These are phyloP conservation scores for Stictocephala bisonia DNA, from an alignment of 2,888 invertebrate species.

Conservation along the genomic window DNA sequence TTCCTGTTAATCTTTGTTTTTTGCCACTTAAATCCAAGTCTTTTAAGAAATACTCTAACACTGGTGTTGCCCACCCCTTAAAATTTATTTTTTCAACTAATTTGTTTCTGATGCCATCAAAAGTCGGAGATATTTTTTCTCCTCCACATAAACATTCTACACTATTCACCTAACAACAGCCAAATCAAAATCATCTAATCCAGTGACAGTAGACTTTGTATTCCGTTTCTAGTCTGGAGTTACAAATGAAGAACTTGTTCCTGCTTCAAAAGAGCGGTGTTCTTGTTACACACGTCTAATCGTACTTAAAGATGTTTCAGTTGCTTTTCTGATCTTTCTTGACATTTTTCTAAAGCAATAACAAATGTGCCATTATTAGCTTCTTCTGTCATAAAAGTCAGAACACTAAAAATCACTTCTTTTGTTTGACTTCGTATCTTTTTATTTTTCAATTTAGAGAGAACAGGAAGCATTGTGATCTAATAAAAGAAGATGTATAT, in stretches of 20 bases:
- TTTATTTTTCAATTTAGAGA: too few relatives aligned
- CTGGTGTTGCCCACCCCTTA: constrained; percentile 1
- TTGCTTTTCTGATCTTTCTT: constrained; percentile 22
- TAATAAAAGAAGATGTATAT: too few relatives aligned
- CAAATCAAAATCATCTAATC: constrained; percentile 27
- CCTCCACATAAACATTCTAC: constrained; percentile 17
- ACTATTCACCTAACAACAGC: constrained; percentile 5
- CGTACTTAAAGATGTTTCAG: constrained; percentile 13
- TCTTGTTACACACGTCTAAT: constrained; percentile 4
- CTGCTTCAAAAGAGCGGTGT: constrained; percentile 4
- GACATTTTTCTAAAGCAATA: not conserved
- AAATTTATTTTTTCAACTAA: constrained; percentile 27
- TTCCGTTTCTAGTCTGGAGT: not conserved
- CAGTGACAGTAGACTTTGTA: not conserved
- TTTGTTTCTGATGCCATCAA: not conserved
- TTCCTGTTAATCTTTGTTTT: constrained; percentile 11
- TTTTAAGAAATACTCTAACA: constrained; percentile 14
- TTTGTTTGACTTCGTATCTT: too few relatives aligned
- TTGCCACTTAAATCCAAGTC: constrained; percentile 23
- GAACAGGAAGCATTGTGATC: too few relatives aligned
- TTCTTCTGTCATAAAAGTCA: too few relatives aligned
- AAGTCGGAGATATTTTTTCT: constrained; percentile 5
- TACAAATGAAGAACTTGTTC: not conserved
- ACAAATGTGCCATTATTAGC: too few relatives aligned
- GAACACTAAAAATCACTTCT: too few relatives aligned